Evolutionary conservation across 1,140 invertebrate species (phyloP).

Genomic region (Temnothorax longispinosus): DNA sequence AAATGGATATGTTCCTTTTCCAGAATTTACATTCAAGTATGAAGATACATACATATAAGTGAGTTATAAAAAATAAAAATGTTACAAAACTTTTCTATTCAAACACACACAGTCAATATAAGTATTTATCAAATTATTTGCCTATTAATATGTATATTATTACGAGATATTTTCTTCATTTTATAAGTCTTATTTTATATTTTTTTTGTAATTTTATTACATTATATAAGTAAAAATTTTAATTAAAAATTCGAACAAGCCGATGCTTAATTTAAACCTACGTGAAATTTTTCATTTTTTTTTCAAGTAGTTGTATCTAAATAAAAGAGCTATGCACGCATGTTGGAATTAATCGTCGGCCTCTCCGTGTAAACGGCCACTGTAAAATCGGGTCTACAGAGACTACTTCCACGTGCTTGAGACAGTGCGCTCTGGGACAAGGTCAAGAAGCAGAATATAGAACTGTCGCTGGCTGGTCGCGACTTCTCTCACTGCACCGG

Average conservation of each 20-base stretch:
- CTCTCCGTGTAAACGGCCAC: neutral
- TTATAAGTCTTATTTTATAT: neutral
- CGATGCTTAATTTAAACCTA: neutral
- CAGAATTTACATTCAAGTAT: neutral
- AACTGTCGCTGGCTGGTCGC: conserved; percentile 67
- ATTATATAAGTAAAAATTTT: neutral
- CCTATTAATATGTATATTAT: neutral
- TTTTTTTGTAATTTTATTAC: neutral
- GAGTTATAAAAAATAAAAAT: neutral
- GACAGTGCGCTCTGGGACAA: conserved; percentile 73
- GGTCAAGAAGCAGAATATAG: conserved; percentile 75
- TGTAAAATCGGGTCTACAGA: conserved; percentile 19
- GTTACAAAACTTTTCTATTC: neutral
- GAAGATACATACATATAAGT: too few relatives aligned
- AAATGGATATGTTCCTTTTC: neutral
- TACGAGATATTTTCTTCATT: neutral
- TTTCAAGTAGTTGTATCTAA: neutral
- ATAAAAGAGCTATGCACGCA: neutral
- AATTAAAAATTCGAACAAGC: neutral
- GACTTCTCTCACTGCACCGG: conserved; percentile 46
- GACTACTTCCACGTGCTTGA: conserved; percentile 66
- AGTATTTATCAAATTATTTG: neutral
- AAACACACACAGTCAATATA: neutral
- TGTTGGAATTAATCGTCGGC: neutral
- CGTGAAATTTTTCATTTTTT: neutral